Evolutionary conservation across 2,797 vertebrate genomes (phyloP), one percentile per base, ranked within the genome.

Genomic region (Semotilus atromaculatus): DNA sequence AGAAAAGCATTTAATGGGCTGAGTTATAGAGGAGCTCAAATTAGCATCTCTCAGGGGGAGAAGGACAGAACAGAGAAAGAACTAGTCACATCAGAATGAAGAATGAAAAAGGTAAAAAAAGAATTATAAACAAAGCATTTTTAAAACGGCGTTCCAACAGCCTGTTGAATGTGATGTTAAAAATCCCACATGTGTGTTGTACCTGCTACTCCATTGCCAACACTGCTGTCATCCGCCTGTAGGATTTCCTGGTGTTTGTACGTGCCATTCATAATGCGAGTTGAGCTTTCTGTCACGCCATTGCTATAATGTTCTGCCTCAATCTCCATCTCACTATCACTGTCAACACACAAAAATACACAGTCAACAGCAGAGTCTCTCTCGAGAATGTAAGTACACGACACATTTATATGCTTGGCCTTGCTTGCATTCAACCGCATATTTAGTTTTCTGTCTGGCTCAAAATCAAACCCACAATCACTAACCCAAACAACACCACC

Each of bases 291-390:
- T 2, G 96, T 91, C 55, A 98, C 96, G 21, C 97, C 98, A 0
- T 99, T 99, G 89, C 96, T 97, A 86, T 98, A 99, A 91, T 98
- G 97, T 85, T 99, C 98, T 11, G 96, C 95, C 84, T 99, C 98
- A 70, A 99, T 97, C 92, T 99, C 98, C 97, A 99, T 99, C 93
- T 99, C 98, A 1, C 97, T 99, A 92, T 99, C 98, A 84, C 98
- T 99, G 91, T 7, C 29, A 62, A 78, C 13, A 40, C 48, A 80
- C 73, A 82, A 45, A 45, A 80, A 70, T 13, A 38, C 34, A 78
- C 76, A 78, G 64, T 72, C 31, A 83, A 38, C 34, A 58, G 68
- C 48, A 64, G 13, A 64, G 55, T 60, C 36, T 77, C 36, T 77
- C 53, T 77, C 2, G 23, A 29, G 55, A 60, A 40, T 26, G 34